These are phyloP conservation scores for Masticophis lateralis DNA, from an alignment of 2,797 vertebrate species.

Conservation along the genomic window DNA sequence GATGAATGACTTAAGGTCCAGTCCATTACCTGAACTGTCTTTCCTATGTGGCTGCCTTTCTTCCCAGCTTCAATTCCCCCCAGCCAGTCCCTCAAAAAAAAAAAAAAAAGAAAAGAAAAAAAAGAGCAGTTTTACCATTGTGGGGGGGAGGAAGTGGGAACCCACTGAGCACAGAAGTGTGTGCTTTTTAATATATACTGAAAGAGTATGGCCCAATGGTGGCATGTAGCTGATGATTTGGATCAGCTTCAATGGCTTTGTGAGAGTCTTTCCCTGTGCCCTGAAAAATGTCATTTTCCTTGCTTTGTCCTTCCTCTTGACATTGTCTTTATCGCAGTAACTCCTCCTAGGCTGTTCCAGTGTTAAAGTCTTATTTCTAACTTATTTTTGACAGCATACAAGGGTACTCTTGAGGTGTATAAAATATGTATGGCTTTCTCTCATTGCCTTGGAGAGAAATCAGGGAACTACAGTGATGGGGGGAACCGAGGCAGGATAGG, in stretches of 20 bases:
- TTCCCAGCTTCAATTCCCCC: not conserved
- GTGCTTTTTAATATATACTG: not conserved
- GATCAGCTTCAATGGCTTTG: not conserved
- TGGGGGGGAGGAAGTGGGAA: not conserved
- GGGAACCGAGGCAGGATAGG: not conserved
- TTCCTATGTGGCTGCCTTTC: not conserved
- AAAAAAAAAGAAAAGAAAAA: too few relatives aligned
- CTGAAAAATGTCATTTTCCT: not conserved
- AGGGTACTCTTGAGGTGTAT: not conserved
- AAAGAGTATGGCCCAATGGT: not conserved
- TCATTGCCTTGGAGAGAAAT: not conserved
- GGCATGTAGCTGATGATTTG: not conserved
- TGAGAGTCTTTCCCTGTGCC: not conserved
- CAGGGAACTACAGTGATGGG: not conserved
- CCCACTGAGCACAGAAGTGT: not conserved
- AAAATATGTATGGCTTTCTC: not conserved
- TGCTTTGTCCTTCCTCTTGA: not conserved
- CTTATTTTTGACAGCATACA: not conserved
- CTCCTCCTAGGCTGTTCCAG: not conserved
- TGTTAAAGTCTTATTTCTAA: not conserved
- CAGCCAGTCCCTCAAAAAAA: not conserved
- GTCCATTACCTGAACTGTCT: not conserved
- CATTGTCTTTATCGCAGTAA: not conserved
- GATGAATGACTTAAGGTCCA: constrained; percentile 28
- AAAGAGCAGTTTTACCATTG: not conserved